Conservation (phyloP, 2,888 invertebrate species). For the Dimorphilus gyrociliatus region DNA sequence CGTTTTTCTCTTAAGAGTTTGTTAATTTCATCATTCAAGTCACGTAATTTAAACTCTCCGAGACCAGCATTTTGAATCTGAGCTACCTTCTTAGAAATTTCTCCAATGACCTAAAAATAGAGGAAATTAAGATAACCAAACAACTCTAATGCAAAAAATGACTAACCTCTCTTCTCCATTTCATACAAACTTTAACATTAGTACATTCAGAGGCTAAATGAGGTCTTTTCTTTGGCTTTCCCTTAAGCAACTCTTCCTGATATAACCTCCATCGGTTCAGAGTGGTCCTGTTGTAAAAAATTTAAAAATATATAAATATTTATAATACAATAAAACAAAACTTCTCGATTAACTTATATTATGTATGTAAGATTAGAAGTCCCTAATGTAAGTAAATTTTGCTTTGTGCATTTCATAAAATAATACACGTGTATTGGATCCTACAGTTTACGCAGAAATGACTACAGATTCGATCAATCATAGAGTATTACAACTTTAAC, state of each 20-base stretch:
- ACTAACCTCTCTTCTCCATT: constrained; percentile 91
- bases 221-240: constrained; percentile 56
- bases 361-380: too few relatives aligned
- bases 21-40: constrained; percentile 97
- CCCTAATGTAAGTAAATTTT: too few relatives aligned
- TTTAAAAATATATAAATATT: too few relatives aligned
- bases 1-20: constrained; percentile 84
- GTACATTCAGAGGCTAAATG: constrained; percentile 87
- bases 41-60: constrained; percentile 94
- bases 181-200: constrained; percentile 76
- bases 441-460: too few relatives aligned
- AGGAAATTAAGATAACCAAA: too few relatives aligned
- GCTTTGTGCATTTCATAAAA: too few relatives aligned
- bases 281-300: constrained; percentile 59
- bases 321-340: too few relatives aligned
- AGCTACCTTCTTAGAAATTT: constrained; percentile 93
- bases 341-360: too few relatives aligned
- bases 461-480: too few relatives aligned
- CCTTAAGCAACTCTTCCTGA: constrained; percentile 44
- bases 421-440: not conserved
- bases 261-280: constrained; percentile 94
- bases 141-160: too few relatives aligned
- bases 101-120: constrained; percentile 85
- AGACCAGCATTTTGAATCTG: constrained; percentile 97
- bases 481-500: constrained; percentile 1